Conservation (phyloP, 2,797 vertebrate species). For the Vultur gryphus region DNA sequence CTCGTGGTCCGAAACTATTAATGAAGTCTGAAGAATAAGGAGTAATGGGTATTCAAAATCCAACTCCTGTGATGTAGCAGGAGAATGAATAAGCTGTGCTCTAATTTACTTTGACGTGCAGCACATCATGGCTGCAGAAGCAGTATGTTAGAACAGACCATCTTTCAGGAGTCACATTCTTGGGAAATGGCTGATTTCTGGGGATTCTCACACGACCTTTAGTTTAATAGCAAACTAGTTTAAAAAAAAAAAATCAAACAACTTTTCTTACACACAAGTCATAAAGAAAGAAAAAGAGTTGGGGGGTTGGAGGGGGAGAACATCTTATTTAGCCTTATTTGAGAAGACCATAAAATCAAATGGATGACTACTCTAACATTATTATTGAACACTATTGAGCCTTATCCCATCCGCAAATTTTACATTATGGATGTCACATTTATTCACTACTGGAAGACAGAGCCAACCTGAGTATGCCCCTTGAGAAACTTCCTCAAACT, state of each 20-base stretch:
- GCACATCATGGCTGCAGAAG: not conserved
- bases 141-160: not conserved
- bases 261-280: not conserved
- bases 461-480: not conserved
- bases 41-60: slow-evolving; percentile 19
- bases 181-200: not conserved
- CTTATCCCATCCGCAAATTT: not conserved
- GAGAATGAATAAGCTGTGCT: not conserved
- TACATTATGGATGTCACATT: not conserved
- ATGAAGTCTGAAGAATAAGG: slow-evolving; percentile 47
- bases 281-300: not conserved
- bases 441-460: not conserved
- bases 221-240: not conserved
- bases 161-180: slow-evolving; percentile 32
- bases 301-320: not conserved
- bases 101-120: slow-evolving; percentile 15
- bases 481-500: not conserved
- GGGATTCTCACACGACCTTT: not conserved
- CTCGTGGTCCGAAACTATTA: slow-evolving; percentile 41
- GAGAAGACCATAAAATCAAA: not conserved
- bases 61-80: not conserved
- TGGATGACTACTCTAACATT: not conserved
- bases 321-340: not conserved
- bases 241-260: not conserved
- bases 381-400: not conserved